Evolutionary conservation across 1,140 invertebrate species (phyloP), one percentile per base, ranked within the genome.

Genomic region (Drosophila willistoni): DNA sequence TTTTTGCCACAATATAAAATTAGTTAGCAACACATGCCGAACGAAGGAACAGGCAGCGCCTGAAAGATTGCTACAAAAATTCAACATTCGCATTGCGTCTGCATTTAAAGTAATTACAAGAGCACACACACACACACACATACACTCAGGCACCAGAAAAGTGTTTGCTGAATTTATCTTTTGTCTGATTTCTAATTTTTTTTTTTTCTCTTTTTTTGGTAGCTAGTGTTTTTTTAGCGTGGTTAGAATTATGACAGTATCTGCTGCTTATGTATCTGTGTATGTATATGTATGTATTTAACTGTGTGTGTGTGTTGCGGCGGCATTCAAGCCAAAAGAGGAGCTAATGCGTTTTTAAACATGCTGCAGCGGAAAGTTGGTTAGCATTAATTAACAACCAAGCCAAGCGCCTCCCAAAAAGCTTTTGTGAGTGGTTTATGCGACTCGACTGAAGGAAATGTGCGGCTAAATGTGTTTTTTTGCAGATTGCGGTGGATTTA

Each of bases 321-420:
- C 10, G 17, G 17, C 44, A 51, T 51, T 51, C 19, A 51, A 80
- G 41, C 59, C 59, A 71, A 63, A 62, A 44, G 61, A 74, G 69
- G 41, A 79, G 72, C 79, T 86, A 86, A 86, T 86, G 83, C 83
- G 83, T 87, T 86, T 86, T 87, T 86, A 86, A 86, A 82, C 83
- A 87, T 87, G 79, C 83, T 83, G 83, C 82, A 87, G 75, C 83
- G 76, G 71, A 77, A 77, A 65, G 74, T 77, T 47, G 83, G 79
- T 64, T 69, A 65, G 75, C 79, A 87, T 86, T 87, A 86, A 86
- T 86, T 86, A 86, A 86, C 83, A 87, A 51, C 44, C 44, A 51
- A 12, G 44, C 44, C 9, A 6, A 79, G 34, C 64, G 65, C 36
- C 64, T 64, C 54, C 71, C 17, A n/a, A 69, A 29, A 44, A 34